Evolutionary conservation across 1,140 invertebrate species (phyloP), one percentile per base, ranked within the genome.

Genomic region (Drosophila cardini): DNA sequence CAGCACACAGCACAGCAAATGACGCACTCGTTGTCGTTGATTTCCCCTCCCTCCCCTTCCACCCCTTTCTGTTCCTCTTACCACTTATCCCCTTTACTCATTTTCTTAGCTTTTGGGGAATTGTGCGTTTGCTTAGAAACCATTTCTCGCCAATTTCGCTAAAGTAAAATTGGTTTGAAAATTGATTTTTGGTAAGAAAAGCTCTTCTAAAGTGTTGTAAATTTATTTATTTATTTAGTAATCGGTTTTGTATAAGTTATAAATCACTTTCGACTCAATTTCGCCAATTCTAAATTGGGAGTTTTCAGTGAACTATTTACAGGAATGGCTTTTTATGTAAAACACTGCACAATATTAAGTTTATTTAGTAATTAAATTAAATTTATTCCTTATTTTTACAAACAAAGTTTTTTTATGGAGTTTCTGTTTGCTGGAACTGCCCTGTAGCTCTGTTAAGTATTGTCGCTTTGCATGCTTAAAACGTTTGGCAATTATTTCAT

Each of bases 401-500:
- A n/a, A n/a, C n/a, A n/a, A n/a, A n/a, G n/a, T 13, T 2, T 10
- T 42, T 21, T 52, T 2, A 0, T 0, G 21, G 16, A 9, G 67
- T 36, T 42, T 55, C 11, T 8, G n/a, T 43, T 42, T 42, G 5
- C 2, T 13, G 48, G 42, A 73, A 61, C 26, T 6, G 13, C 18
- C 38, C n/a, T 53, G 46, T 53, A 36, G 26, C 73, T 58, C 4
- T 53, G 21, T 65, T 62, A 80, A 76, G 67, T 63, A 60, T 60
- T 65, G 57, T 72, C 65, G 55, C 67, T 85, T 85, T 81, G 81
- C 81, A 84, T 85, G 72, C 82, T 34, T 65, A 75, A 65, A 81
- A 72, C 82, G 78, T 86, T 85, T 78, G 42, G 82, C 82, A 85
- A 85, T 85, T 85, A 85, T 85, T 85, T 85, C 75, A 86, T 85